Evolutionary conservation across 23 tunicate species (phyloP).

Genomic region (Pegea sp.): DNA sequence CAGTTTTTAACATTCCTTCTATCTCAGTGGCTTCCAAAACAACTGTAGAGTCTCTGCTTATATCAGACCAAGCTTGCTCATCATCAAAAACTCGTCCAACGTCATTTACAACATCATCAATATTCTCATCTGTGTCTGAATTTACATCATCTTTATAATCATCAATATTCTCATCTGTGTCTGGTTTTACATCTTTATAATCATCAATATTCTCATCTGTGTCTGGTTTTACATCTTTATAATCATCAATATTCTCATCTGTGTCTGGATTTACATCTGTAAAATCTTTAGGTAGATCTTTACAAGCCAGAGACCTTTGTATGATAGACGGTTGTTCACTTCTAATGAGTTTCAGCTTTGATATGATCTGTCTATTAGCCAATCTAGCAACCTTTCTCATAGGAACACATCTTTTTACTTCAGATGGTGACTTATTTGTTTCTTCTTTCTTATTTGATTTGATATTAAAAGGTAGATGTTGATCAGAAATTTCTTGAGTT

Average conservation of each 20-base stretch:
- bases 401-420: neutral
- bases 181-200: neutral
- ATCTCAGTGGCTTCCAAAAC: slow-evolving; percentile 1
- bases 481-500: neutral
- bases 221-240: slow-evolving; percentile 1
- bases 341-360: neutral
- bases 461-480: neutral
- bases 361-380: neutral
- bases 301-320: no score
- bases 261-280: slow-evolving; percentile 1
- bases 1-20: neutral
- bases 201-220: neutral
- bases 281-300: no score
- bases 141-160: slow-evolving; percentile 1
- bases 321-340: no score
- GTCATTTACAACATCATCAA: slow-evolving; percentile 1
- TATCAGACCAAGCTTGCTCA: slow-evolving; percentile 39
- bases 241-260: neutral
- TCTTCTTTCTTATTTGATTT: neutral
- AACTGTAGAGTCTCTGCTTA: slow-evolving; percentile 16
- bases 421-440: neutral
- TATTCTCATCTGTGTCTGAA: no score
- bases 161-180: neutral
- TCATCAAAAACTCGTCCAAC: neutral
- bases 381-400: neutral